phyloP scores from a whole-genome alignment of 2,797 vertebrate species.

The Spinus olivaceus region DNA sequence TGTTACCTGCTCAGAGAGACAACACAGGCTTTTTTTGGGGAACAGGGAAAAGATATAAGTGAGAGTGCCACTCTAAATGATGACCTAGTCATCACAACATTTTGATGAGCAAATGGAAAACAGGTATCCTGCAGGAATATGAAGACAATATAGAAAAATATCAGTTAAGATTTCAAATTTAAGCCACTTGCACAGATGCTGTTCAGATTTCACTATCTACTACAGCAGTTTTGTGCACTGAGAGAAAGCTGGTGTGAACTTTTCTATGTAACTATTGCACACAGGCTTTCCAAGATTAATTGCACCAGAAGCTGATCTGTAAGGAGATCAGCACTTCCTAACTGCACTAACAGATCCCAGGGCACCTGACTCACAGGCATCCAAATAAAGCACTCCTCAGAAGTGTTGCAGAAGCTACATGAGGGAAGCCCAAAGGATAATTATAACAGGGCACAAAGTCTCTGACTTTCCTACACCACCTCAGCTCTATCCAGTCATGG shows the following conservation, averaged over 20 bases:
- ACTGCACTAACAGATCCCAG: not conserved
- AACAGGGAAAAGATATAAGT: not conserved
- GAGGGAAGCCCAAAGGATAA: not conserved
- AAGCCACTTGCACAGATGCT: not conserved
- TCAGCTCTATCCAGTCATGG: not conserved
- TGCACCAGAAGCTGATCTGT: not conserved
- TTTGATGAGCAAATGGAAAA: not conserved
- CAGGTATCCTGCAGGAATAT: not conserved
- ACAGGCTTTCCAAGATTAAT: not conserved
- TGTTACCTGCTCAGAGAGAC: not conserved
- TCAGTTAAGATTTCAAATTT: not conserved
- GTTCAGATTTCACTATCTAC: not conserved
- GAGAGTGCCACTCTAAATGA: not conserved
- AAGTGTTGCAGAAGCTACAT: fast-evolving
- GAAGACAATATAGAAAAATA: not conserved
- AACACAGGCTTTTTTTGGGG: not conserved
- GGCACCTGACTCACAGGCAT: not conserved
- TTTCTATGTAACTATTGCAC: not conserved
- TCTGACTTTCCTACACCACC: not conserved
- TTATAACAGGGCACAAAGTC: not conserved
- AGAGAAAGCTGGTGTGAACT: not conserved
- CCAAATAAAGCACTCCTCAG: not conserved
- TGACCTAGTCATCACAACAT: not conserved
- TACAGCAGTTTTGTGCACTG: not conserved
- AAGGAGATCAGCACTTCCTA: not conserved